Evolutionary conservation across 2,797 vertebrate genomes (phyloP).

Genomic region (Harpagifer antarcticus): DNA sequence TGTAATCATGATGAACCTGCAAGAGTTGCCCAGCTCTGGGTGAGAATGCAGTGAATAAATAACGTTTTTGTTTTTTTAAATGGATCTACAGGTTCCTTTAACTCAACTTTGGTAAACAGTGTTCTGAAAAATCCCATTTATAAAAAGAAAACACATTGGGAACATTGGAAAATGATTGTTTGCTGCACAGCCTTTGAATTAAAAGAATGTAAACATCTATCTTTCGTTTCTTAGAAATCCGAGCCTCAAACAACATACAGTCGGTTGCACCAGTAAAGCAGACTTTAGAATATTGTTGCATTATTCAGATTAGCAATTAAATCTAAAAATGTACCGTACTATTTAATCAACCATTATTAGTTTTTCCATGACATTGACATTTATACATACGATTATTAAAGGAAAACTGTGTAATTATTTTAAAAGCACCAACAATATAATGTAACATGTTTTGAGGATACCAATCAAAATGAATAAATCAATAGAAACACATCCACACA

Average conservation of each 20-base stretch:
- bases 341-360: neutral
- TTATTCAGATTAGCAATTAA: neutral
- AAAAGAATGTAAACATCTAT: neutral
- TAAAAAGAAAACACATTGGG: neutral
- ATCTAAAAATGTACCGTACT: neutral
- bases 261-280: neutral
- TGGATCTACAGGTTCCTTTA: neutral
- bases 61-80: no score
- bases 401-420: neutral
- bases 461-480: neutral
- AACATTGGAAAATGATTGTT: neutral
- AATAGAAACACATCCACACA: neutral
- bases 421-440: neutral
- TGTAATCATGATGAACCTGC: conserved; percentile 3
- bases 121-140: neutral
- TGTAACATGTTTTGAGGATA: neutral
- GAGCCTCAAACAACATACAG: neutral
- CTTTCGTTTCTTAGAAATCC: neutral
- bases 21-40: neutral
- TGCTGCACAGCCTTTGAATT: neutral
- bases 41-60: neutral
- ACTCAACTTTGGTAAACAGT: neutral
- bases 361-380: neutral
- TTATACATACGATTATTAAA: neutral
- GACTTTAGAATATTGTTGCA: neutral